These are phyloP conservation scores for Metallyticus violacea DNA, from an alignment of 2,888 invertebrate species.

Conservation along the genomic window DNA sequence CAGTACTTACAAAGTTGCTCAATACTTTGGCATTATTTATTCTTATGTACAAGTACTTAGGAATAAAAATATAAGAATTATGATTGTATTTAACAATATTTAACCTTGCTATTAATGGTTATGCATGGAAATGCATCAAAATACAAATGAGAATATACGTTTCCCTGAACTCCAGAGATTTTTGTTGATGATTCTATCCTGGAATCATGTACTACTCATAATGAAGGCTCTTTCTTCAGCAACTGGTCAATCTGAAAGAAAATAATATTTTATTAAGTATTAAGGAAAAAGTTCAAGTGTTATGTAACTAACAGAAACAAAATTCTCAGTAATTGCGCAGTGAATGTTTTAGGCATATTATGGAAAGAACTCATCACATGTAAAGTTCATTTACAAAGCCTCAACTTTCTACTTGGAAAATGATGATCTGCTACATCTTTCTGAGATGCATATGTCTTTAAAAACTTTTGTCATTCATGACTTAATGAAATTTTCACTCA, in stretches of 20 bases:
- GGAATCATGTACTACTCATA: neutral
- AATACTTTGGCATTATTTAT: neutral
- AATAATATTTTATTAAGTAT: constrained; percentile 6
- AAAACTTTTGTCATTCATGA: too few relatives aligned
- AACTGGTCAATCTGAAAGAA: constrained; percentile 70
- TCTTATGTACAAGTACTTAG: neutral
- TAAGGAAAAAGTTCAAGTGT: too few relatives aligned
- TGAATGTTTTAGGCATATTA: too few relatives aligned
- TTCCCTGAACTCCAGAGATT: neutral
- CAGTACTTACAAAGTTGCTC: neutral
- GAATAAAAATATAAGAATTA: neutral
- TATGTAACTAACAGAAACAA: too few relatives aligned
- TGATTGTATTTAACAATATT: neutral
- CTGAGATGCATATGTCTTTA: too few relatives aligned
- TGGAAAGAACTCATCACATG: too few relatives aligned
- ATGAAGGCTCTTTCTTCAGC: constrained; percentile 52
- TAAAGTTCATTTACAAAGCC: too few relatives aligned
- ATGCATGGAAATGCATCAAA: neutral
- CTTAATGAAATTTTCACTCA: too few relatives aligned
- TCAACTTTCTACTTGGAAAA: too few relatives aligned
- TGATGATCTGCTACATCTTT: too few relatives aligned
- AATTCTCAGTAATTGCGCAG: too few relatives aligned
- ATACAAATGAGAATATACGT: neutral
- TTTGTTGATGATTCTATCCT: neutral
- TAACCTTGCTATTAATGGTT: neutral